Percentiles rank a stretch among this genome's conserved stretches.
Evolutionary conservation across 2,888 invertebrate species (phyloP).

Genomic region (Xylophagus ater): DNA sequence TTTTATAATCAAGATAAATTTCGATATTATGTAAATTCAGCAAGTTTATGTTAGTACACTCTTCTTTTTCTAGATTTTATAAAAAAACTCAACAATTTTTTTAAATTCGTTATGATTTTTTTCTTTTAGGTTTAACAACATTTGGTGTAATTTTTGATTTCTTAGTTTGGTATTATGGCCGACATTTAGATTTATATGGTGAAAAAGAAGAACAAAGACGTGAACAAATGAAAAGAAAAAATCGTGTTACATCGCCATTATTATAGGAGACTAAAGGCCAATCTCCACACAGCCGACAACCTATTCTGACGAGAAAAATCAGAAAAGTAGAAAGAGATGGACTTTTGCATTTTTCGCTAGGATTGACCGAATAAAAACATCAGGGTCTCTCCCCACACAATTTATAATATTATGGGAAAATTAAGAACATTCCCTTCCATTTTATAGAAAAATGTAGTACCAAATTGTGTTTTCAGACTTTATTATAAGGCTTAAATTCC

Average conservation of each 20-base stretch:
- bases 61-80: neutral
- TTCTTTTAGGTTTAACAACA: conserved; percentile 42
- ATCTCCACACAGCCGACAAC: too few species aligned
- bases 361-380: too few species aligned
- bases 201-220: conserved; percentile 25
- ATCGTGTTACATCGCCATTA: conserved; percentile 5
- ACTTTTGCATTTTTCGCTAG: too few species aligned
- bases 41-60: conserved; percentile 43
- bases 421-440: too few species aligned
- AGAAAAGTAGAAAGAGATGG: too few species aligned
- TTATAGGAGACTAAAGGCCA: conserved; percentile 5
- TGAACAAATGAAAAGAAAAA: conserved; percentile 10
- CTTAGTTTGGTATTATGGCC: conserved; percentile 48
- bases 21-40: conserved; percentile 45
- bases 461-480: too few species aligned
- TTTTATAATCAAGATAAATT: conserved; percentile 51
- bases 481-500: too few species aligned
- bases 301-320: too few species aligned
- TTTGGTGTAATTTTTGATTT: conserved; percentile 49
- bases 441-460: too few species aligned
- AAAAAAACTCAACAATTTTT: neutral
- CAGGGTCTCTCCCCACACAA: too few species aligned
- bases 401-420: too few species aligned
- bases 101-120: too few species aligned
- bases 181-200: conserved; percentile 48